Evolutionary conservation across 2,113 vertebrate genomes (phyloP), one percentile per base, ranked within the genome.

Genomic region (Tyto alba): DNA sequence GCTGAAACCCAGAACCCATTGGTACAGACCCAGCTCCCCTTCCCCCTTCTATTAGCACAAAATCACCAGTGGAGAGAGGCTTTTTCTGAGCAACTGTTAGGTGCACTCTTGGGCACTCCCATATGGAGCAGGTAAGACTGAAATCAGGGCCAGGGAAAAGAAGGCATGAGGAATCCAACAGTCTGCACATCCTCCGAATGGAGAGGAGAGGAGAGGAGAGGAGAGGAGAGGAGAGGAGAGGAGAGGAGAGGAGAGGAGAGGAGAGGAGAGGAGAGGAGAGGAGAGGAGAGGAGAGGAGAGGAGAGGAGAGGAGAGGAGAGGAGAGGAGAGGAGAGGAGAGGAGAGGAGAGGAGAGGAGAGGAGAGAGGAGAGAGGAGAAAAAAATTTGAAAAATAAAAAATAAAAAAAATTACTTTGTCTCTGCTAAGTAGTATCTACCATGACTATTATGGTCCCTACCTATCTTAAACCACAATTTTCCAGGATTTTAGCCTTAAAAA

Each of bases 401-500:
- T n/a, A 2, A 34, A 13, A 57, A 32, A 36, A 5, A 11, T 26
- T 57, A 69, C 27, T 62, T 32, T 79, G 20, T 62, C 20, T 36
- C n/a, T 18, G 2, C 87, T 69, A 89, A 47, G 36, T 60, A 69
- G 63, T 27, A 30, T 83, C 96, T 73, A 38, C 48, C 59, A 74
- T 43, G 3, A 62, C 30, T 84, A 6, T 63, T 74, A 78, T 10
- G 21, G 56, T 84, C 45, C 30, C 57, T 69, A 83, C 67, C 32
- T 93, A 83, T 80, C 67, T 85, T 41, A 80, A 96, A 88, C 47
- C 52, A 81, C 5, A 7, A 6, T 48, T 93, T 82, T 88, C n/a
- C 63, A 88, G 29, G 26, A 86, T 80, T 92, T 81, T 71, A 96
- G 72, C 69, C 40, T 71, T 86, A 86, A 91, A 94, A 90, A 88